Evolutionary conservation across 1,140 invertebrate species (phyloP).

Genomic region (Zeugodacus cucurbitae): DNA sequence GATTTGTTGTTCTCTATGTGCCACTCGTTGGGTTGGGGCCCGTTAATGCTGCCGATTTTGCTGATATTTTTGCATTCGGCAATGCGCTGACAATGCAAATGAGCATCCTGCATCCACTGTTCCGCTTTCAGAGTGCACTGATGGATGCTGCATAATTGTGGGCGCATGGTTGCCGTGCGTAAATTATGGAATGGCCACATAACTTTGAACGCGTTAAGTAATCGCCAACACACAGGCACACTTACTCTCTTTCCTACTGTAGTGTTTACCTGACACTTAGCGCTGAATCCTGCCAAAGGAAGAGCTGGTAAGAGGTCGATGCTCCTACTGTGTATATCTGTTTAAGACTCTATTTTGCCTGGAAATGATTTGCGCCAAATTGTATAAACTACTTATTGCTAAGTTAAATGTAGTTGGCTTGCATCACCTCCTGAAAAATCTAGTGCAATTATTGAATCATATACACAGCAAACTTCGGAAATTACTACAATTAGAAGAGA

Average conservation of each 20-base stretch:
- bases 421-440: no score
- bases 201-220: no score
- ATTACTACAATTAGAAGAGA: no score
- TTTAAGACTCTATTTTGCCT: background rate
- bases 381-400: background rate
- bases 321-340: background rate
- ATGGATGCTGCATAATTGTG: background rate
- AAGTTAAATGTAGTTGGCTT: no score
- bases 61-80: background rate
- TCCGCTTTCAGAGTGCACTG: background rate
- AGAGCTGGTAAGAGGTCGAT: background rate
- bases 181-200: no score
- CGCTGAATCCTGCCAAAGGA: background rate
- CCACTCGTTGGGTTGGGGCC: no score
- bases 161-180: background rate
- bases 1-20: background rate
- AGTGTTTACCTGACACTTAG: constrained; percentile 13
- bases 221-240: no score
- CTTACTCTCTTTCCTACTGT: background rate
- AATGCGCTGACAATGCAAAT: constrained; percentile 3
- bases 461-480: no score
- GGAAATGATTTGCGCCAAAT: background rate
- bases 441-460: no score
- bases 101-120: background rate
- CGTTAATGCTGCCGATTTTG: no score